A percentile compares a stretch with the other conserved stretches of the same genome.
phyloP scores from a whole-genome alignment of 2,113 vertebrate species.

The Corydoras sp. region DNA sequence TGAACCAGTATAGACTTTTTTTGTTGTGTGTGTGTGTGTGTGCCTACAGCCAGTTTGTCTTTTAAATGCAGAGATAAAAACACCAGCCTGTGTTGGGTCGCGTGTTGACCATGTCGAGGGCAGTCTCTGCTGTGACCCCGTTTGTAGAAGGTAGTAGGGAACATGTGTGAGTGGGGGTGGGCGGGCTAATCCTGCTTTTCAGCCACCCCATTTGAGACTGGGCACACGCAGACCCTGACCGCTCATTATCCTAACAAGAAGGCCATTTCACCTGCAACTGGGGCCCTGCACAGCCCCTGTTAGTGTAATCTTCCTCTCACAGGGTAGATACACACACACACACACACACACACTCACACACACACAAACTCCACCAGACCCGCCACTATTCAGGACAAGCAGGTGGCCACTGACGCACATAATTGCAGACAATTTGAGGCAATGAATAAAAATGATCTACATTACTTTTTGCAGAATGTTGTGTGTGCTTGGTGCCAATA shows the following conservation, averaged over 20 bases:
- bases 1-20: slow-evolving; percentile 44
- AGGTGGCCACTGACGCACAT: slow-evolving; percentile 99
- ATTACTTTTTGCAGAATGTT: slow-evolving; percentile 99
- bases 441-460: slow-evolving; percentile 99
- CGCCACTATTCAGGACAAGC: slow-evolving; percentile 98
- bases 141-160: slow-evolving; percentile 33
- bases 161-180: slow-evolving; percentile 26
- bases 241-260: slow-evolving; percentile 98
- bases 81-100: slow-evolving; percentile 42
- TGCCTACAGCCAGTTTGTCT: slow-evolving; percentile 40
- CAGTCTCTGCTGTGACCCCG: slow-evolving; percentile 41
- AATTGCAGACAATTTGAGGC: slow-evolving; percentile 99
- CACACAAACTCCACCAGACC: slow-evolving; percentile 76
- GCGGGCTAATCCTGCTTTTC: slow-evolving; percentile 60
- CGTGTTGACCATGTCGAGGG: slow-evolving; percentile 35
- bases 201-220: slow-evolving; percentile 59
- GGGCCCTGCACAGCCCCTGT: slow-evolving; percentile 70
- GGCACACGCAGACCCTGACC: slow-evolving; percentile 75
- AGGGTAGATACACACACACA: slow-evolving; percentile 78
- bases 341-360: slow-evolving; percentile 85
- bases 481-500: slow-evolving; percentile 92
- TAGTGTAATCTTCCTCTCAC: slow-evolving; percentile 83
- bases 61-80: slow-evolving; percentile 44
- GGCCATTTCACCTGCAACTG: slow-evolving; percentile 99
- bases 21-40: slow-evolving; percentile 27